Conservation (phyloP, 2,113 vertebrate species). For the Nyctereutes procyonoides region DNA sequence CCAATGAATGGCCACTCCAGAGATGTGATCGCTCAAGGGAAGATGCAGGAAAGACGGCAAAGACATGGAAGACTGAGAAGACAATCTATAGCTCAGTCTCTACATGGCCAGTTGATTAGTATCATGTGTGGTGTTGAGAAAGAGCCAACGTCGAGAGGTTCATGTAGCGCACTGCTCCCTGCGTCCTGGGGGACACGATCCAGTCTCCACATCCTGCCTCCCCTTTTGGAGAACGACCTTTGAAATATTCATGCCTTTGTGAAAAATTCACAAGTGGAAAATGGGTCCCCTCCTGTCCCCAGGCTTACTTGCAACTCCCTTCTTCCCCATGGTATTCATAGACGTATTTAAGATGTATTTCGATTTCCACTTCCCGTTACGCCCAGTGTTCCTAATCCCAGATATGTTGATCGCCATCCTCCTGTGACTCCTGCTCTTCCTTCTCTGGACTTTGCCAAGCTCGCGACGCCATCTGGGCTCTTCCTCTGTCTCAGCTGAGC, state of each 20-base stretch:
- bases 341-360: not conserved
- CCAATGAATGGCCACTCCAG: too few species aligned
- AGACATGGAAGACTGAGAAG: not conserved
- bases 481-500: not conserved
- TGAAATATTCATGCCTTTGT: conserved; percentile 55
- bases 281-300: not conserved
- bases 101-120: too few species aligned
- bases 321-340: too few species aligned
- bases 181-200: not conserved
- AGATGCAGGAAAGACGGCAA: not conserved
- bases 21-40: not conserved
- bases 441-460: not conserved
- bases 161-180: not conserved
- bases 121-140: not conserved
- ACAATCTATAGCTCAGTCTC: not conserved
- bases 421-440: not conserved
- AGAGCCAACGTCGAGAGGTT: not conserved
- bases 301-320: not conserved
- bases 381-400: not conserved
- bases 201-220: not conserved
- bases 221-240: conserved; percentile 18
- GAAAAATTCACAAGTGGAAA: conserved; percentile 36
- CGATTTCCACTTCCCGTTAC: not conserved
- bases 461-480: not conserved
- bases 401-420: too few species aligned